Base-by-base conservation (phyloP, 2,888 invertebrate genomes). In the Agrochola lychnidis region DNA sequence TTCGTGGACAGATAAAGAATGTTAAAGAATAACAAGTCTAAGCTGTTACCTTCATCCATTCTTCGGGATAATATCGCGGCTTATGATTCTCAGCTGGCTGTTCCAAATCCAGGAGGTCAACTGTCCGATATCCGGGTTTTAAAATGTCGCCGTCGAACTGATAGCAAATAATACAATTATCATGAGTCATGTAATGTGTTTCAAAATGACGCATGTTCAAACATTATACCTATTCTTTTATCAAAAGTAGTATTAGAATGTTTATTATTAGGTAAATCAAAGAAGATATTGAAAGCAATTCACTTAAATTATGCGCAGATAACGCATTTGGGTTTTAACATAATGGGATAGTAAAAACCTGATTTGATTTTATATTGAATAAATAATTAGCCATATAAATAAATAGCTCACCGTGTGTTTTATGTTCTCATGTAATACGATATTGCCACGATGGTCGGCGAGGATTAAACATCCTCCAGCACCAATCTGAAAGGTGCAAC, bases 91-190 rank as follows among this genome's bases (percentile, higher is more conserved):
- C 86, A 0, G 93, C 95, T 0, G 96, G 89, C 76, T 96, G 96
- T 81, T 96, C 96, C 12, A 96, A 79, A 71, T 96, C 96, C n/a
- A 96, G 84, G 73, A 96, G 90, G 82, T 96, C 96, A 16, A 96
- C 95, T 1, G 96, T 96, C 5, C 96, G 92, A 81, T 96, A 96
- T 6, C 96, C 96, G 25, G 96, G 96, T 83, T 95, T 95, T 59
- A 96, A 84, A 61, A 96, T 94, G 73, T 96, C 94, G 2, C 95
- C 96, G 53, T 96, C 95, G 73, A 96, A 96, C 96, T 96, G 91
- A 69, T 79, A 51, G 12, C 3, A 69, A 61, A 48, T 22, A 56
- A 61, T n/a, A 64, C 22, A n/a, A 67, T 68, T 56, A 19, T 62
- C 36, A 69, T 76, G 63, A 71, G 30, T 80, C 75, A 68, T 19